Conservation (phyloP, 2,888 invertebrate species). For the Tinea trinotella region DNA sequence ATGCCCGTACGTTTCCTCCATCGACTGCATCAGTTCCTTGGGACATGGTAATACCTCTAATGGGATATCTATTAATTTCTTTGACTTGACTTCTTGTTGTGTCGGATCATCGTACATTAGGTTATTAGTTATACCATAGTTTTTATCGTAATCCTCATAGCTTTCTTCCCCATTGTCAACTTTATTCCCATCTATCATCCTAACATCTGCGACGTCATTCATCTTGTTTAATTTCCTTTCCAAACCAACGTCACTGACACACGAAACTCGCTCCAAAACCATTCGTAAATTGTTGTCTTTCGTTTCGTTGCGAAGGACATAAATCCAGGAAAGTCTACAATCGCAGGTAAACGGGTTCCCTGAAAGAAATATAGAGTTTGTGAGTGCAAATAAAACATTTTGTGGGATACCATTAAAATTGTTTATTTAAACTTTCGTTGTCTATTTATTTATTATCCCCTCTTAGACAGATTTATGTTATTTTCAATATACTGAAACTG, state of each 20-base stretch:
- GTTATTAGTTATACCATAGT: conserved; percentile 26
- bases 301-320: conserved; percentile 81
- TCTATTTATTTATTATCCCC: not conserved
- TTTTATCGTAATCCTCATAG: conserved; percentile 46
- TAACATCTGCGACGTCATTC: conserved; percentile 38
- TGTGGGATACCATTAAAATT: conserved; percentile 13
- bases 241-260: conserved; percentile 68
- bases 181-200: conserved; percentile 41
- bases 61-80: conserved; percentile 51
- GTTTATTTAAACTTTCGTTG: conserved; percentile 1
- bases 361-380: conserved; percentile 40
- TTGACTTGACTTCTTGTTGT: conserved; percentile 24
- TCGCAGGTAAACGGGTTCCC: conserved; percentile 89
- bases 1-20: conserved; percentile 58
- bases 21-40: conserved; percentile 55
- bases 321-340: conserved; percentile 87
- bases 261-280: conserved; percentile 80
- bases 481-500: not conserved
- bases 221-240: conserved; percentile 44
- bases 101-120: conserved; percentile 24
- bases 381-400: conserved; percentile 7
- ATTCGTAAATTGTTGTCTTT: conserved; percentile 76
- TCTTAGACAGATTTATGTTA: not conserved
- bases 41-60: conserved; percentile 59
- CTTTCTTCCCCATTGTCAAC: conserved; percentile 35